These are phyloP conservation scores for Pelusios castaneus DNA, from an alignment of 2,113 vertebrate genomes.

Conservation along the genomic window DNA sequence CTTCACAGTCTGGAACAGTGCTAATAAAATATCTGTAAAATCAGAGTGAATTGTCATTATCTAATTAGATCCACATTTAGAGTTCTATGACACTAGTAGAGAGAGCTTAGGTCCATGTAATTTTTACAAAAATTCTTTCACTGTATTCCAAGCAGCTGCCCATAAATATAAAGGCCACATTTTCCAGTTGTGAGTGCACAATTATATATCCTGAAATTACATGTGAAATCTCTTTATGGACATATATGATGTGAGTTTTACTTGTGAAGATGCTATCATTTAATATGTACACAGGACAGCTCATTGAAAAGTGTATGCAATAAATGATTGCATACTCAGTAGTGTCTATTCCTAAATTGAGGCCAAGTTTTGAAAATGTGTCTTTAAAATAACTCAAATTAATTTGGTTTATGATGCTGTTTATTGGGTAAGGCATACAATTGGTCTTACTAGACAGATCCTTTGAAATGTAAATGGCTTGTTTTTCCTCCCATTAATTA, in stretches of 20 bases:
- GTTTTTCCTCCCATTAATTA: neutral
- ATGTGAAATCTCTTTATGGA: neutral
- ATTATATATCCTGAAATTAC: neutral
- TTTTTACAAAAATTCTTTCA: neutral
- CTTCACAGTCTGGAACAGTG: neutral
- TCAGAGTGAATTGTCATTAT: neutral
- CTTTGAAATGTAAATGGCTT: neutral
- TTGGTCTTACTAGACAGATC: neutral
- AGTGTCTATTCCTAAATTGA: neutral
- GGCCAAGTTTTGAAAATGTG: neutral
- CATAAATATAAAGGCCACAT: neutral
- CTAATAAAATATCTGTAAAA: neutral
- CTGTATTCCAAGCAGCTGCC: too few species aligned
- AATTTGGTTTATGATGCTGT: neutral
- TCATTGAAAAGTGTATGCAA: neutral
- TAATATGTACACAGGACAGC: neutral
- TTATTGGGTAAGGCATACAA: neutral
- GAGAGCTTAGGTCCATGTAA: accelerated
- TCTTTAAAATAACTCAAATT: neutral
- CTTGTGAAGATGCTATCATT: neutral
- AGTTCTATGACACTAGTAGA: neutral
- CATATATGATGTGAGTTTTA: neutral
- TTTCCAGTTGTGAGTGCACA: neutral
- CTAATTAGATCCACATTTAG: neutral
- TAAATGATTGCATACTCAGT: neutral